phyloP scores from a whole-genome alignment of 2,113 vertebrate species.

The Gymnogyps californianus region DNA sequence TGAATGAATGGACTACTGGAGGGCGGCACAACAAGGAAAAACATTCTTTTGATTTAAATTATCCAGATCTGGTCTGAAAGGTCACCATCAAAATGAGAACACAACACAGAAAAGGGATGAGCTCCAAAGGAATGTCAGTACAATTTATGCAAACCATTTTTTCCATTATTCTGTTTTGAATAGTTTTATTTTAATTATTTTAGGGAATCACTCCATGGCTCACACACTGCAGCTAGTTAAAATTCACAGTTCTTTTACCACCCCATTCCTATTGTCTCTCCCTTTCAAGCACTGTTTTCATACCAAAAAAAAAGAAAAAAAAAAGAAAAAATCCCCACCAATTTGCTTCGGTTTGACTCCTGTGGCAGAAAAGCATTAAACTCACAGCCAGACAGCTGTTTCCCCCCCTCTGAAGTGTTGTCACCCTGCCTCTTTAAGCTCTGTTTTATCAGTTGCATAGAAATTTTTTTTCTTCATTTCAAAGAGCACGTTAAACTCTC shows the following conservation, averaged over 20 bases:
- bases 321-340: background rate
- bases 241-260: background rate
- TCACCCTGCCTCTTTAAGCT: constrained; percentile 9
- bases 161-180: background rate
- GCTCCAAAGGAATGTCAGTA: background rate
- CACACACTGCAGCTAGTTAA: background rate
- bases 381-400: constrained; percentile 8
- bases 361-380: constrained; percentile 17
- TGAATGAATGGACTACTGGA: background rate
- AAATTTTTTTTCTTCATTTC: constrained; percentile 20
- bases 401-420: background rate
- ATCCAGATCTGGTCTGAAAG: background rate
- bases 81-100: constrained; percentile 1
- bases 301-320: background rate
- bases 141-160: background rate
- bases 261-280: background rate
- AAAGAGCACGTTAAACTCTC: constrained; percentile 53
- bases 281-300: background rate
- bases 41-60: background rate
- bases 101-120: background rate
- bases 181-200: constrained; percentile 4
- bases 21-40: background rate
- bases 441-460: constrained; percentile 7
- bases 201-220: background rate
- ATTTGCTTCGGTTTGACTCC: background rate